A percentile compares a stretch with the other conserved stretches of the same genome.
Conservation (phyloP, 2,797 vertebrate genomes). For the Myotis findleyi region DNA sequence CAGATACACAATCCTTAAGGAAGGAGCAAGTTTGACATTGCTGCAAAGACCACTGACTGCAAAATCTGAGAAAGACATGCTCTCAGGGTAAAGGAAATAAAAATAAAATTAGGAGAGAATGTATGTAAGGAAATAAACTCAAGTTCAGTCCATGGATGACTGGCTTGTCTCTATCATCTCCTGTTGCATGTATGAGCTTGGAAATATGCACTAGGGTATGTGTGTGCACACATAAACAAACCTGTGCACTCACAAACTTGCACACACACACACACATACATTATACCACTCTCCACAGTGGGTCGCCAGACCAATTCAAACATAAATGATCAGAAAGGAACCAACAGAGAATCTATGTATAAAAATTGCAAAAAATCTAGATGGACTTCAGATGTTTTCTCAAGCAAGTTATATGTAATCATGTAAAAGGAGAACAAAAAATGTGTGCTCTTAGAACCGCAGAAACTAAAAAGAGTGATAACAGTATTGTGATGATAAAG, state of each 20-base stretch:
- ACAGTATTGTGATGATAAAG: not conserved
- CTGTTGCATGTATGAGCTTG: not conserved
- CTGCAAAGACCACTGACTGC: constrained; percentile 9
- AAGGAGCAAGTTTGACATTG: not conserved
- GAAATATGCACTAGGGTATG: not conserved
- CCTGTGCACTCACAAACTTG: not conserved
- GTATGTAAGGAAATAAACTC: not conserved
- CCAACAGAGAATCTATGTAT: not conserved
- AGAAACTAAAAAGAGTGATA: not conserved
- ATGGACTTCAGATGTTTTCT: not conserved
- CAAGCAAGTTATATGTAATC: constrained; percentile 12
- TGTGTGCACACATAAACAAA: not conserved
- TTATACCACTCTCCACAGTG: not conserved
- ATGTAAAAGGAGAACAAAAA: constrained; percentile 44
- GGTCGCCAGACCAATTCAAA: not conserved
- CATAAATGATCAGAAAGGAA: constrained; percentile 19
- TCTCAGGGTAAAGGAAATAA: not conserved
- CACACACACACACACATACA: not conserved
- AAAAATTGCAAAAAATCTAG: not conserved
- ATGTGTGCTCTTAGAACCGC: not conserved
- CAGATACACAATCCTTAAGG: not conserved
- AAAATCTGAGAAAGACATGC: not conserved
- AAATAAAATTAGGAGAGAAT: constrained; percentile 7
- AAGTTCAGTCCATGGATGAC: not conserved
- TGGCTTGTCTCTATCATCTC: not conserved